These are phyloP conservation scores for Mizuhopecten yessoensis DNA, from an alignment of 1,140 invertebrate genomes.

Conservation along the genomic window DNA sequence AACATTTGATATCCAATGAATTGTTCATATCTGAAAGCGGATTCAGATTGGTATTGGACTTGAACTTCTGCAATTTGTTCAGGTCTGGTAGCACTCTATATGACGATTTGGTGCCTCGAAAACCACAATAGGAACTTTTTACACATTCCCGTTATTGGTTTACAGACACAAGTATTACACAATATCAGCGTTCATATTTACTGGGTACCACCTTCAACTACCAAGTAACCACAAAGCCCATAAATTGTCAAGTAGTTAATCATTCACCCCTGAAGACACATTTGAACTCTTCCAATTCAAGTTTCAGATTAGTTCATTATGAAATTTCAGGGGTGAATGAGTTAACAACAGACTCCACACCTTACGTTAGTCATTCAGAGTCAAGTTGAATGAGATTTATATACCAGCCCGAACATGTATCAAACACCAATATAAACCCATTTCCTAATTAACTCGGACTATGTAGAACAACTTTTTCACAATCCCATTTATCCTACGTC, in stretches of 20 bases:
- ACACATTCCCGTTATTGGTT: background rate
- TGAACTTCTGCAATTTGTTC: background rate
- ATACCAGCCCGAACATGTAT: background rate
- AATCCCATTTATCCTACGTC: no score
- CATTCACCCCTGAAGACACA: no score
- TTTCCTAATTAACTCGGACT: slow-evolving; percentile 32
- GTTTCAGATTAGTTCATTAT: no score
- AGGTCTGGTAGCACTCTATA: slow-evolving; percentile 6
- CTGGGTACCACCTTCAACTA: background rate
- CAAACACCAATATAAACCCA: background rate
- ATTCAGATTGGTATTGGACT: background rate
- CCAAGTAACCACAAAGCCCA: background rate
- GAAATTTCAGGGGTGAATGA: no score
- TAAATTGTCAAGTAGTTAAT: background rate
- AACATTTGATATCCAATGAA: background rate
- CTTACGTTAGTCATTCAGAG: no score
- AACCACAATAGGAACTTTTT: background rate
- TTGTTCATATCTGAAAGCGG: background rate
- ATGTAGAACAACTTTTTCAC: no score
- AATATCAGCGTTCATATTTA: slow-evolving; percentile 10
- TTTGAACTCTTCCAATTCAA: no score
- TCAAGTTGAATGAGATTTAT: no score
- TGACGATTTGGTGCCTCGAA: background rate
- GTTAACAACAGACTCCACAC: background rate
- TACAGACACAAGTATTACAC: background rate